Evolutionary conservation across 1,140 invertebrate species (phyloP).

Genomic region (Neotoxoptera formosana): DNA sequence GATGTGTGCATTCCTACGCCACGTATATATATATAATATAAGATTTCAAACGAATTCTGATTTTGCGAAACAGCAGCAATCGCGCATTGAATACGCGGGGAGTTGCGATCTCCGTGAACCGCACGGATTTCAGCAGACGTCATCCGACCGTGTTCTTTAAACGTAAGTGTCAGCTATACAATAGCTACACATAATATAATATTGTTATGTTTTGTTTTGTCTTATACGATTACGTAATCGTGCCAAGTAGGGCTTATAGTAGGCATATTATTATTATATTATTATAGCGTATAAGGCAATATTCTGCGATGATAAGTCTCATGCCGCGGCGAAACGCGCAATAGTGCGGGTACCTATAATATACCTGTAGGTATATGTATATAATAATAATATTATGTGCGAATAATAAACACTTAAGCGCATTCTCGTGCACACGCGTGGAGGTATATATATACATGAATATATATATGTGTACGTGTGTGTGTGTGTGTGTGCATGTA

Average conservation of each 20-base stretch:
- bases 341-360: not conserved
- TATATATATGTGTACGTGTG: not conserved
- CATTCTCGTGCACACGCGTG: not conserved
- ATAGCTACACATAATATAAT: not conserved
- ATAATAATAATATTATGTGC: not conserved
- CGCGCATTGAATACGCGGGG: not conserved
- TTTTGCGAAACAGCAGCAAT: not conserved
- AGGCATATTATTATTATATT: not conserved
- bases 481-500: too few relatives aligned
- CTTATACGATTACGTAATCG: not conserved
- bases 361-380: not conserved
- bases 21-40: not conserved
- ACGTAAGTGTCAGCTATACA: not conserved
- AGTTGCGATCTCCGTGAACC: not conserved
- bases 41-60: not conserved
- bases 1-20: too few relatives aligned
- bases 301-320: slow-evolving; percentile 27
- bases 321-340: not conserved
- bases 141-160: not conserved
- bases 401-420: not conserved
- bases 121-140: not conserved
- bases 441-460: too few relatives aligned
- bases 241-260: not conserved
- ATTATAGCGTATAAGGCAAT: slow-evolving; percentile 17
- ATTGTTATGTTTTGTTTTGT: not conserved